These are phyloP conservation scores for Malacoctenus gilli DNA, from an alignment of 2,797 vertebrate genomes.

Conservation along the genomic window DNA sequence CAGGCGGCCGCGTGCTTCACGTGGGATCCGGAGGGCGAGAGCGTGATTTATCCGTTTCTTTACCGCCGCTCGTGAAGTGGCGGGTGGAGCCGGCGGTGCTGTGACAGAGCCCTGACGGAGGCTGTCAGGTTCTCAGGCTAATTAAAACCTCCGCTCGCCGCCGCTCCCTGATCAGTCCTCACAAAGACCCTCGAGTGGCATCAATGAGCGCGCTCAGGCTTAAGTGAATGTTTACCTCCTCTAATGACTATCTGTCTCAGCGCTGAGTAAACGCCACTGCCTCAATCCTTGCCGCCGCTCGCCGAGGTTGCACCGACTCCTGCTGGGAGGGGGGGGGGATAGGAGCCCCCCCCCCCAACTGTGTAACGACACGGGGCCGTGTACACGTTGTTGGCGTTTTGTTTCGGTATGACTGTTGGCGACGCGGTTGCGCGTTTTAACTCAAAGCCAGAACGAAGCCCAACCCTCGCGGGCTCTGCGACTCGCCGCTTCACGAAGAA, in stretches of 20 bases:
- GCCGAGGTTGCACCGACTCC: slow-evolving; percentile 39
- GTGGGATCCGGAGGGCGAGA: slow-evolving; percentile 13
- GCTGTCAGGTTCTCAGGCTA: slow-evolving; percentile 77
- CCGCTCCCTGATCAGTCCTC: slow-evolving; percentile 73
- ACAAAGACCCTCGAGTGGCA: slow-evolving; percentile 75
- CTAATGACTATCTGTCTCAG: slow-evolving; percentile 79
- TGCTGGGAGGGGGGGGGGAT: slow-evolving; percentile 22
- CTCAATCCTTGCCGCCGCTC: slow-evolving; percentile 42
- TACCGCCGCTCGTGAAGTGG: slow-evolving; percentile 2
- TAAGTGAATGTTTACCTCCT: slow-evolving; percentile 82
- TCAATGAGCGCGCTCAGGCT: slow-evolving; percentile 73
- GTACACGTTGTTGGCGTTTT: slow-evolving; percentile 45
- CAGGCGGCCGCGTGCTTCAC: slow-evolving; percentile 2
- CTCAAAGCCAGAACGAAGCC: neutral
- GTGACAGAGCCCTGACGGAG: slow-evolving; percentile 68
- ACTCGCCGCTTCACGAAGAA: slow-evolving; percentile 1
- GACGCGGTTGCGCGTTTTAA: neutral
- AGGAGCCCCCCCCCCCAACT: too few species aligned
- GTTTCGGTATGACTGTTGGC: slow-evolving; percentile 14
- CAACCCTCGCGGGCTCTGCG: neutral
- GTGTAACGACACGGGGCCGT: slow-evolving; percentile 36
- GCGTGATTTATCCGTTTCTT: neutral
- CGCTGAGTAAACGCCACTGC: slow-evolving; percentile 68
- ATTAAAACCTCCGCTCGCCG: slow-evolving; percentile 80
- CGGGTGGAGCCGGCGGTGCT: slow-evolving; percentile 30